Conservation (phyloP, 2,113 vertebrate species). For the Petromus typicus region DNA sequence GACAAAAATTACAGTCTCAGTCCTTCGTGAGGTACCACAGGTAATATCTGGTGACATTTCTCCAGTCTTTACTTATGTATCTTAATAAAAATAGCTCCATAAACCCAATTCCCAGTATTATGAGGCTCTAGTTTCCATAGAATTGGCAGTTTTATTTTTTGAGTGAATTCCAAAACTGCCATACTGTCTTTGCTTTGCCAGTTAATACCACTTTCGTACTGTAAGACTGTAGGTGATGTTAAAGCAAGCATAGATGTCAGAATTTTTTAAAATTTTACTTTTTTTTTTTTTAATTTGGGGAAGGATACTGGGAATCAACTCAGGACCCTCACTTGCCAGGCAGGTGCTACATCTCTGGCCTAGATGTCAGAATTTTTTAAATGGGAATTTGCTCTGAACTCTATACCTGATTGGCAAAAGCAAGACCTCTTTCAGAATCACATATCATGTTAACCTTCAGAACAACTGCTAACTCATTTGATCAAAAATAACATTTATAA, state of each 20-base stretch:
- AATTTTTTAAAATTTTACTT: too few relatives aligned
- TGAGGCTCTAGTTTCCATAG: background rate
- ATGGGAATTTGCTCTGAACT: background rate
- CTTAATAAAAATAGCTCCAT: background rate
- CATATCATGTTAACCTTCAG: background rate
- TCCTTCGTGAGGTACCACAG: background rate
- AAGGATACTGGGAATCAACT: too few relatives aligned
- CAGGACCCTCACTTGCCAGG: too few relatives aligned
- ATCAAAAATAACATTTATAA: conserved; percentile 56
- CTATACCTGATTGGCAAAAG: background rate
- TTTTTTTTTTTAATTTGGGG: too few relatives aligned
- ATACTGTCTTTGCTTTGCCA: background rate
- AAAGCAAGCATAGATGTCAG: background rate
- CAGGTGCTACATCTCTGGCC: too few relatives aligned
- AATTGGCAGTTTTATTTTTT: background rate
- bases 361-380: background rate
- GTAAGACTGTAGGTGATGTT: background rate
- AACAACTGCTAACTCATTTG: background rate
- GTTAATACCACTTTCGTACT: background rate
- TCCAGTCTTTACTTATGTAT: background rate
- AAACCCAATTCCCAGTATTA: conserved; percentile 6
- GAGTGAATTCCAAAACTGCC: background rate
- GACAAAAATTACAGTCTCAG: background rate
- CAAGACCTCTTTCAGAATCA: conserved; percentile 1
- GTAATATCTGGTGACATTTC: conserved; percentile 22